These are phyloP conservation scores for Hemicentrotus pulcherrimus DNA, from an alignment of 35 echinoderm and acorn worm species.

Conservation along the genomic window DNA sequence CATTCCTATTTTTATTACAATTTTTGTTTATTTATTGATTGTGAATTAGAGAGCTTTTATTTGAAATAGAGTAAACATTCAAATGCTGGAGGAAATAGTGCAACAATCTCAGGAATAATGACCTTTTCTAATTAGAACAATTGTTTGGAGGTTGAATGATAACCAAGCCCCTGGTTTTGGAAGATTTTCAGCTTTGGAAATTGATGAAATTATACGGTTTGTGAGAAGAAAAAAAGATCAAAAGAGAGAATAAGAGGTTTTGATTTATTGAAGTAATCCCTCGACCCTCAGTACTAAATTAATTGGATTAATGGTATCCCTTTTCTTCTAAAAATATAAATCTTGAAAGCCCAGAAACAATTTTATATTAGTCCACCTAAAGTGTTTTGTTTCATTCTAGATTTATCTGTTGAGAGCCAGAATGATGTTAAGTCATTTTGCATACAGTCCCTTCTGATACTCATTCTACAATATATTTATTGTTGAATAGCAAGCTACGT, in stretches of 20 bases:
- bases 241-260: background rate
- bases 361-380: background rate
- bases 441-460: too few species aligned
- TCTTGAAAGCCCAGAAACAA: background rate
- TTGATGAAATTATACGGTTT: background rate
- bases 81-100: too few species aligned
- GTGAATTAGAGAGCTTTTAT: too few species aligned
- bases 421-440: too few species aligned
- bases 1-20: too few species aligned
- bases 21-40: too few species aligned
- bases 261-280: background rate
- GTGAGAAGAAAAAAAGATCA: background rate
- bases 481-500: too few species aligned
- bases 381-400: too few species aligned
- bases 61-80: too few species aligned
- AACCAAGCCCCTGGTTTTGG: background rate
- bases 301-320: background rate
- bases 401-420: too few species aligned
- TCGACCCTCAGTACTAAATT: background rate
- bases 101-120: too few species aligned
- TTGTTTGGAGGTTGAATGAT: background rate
- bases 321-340: background rate
- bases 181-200: background rate
- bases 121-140: background rate
- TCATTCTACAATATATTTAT: too few species aligned